A percentile compares a stretch with the other conserved stretches of the same genome.
phyloP scores from a whole-genome alignment of 2,113 vertebrate species.

The Lagopus muta region DNA sequence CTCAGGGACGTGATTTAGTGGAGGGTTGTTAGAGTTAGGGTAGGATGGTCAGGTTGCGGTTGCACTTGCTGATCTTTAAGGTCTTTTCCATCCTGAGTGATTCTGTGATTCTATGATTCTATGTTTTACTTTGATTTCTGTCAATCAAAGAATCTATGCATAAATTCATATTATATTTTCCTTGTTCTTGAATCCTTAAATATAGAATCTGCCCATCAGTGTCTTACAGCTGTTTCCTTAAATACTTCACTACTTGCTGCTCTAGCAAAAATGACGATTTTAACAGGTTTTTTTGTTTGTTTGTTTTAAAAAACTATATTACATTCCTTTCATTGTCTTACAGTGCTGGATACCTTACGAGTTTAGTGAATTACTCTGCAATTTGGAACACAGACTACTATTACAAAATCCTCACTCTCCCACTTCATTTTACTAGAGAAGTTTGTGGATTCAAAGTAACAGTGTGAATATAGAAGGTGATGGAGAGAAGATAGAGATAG shows the following conservation, averaged over 20 bases:
- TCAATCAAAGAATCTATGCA: conserved; percentile 6
- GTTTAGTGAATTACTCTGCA: neutral
- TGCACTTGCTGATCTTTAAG: too few species aligned
- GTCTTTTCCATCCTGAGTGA: too few species aligned
- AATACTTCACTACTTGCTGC: neutral
- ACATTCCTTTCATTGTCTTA: neutral
- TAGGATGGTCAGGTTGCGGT: too few species aligned
- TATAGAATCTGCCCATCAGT: neutral
- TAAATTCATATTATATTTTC: neutral
- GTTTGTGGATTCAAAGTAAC: neutral
- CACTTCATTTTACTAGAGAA: neutral
- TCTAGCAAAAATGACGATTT: neutral
- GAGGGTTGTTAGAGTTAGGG: too few species aligned
- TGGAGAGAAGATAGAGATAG: neutral
- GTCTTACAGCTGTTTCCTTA: neutral
- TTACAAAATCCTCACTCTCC: neutral
- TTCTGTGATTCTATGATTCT: too few species aligned
- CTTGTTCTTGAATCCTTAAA: neutral
- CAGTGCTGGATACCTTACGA: neutral
- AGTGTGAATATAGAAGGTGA: neutral
- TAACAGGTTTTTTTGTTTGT: neutral
- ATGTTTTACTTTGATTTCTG: conserved; percentile 13
- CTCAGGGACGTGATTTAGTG: too few species aligned
- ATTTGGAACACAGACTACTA: neutral
- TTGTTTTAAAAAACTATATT: neutral